Conservation (phyloP, 1,140 invertebrate species). For the Pararge aegeria region DNA sequence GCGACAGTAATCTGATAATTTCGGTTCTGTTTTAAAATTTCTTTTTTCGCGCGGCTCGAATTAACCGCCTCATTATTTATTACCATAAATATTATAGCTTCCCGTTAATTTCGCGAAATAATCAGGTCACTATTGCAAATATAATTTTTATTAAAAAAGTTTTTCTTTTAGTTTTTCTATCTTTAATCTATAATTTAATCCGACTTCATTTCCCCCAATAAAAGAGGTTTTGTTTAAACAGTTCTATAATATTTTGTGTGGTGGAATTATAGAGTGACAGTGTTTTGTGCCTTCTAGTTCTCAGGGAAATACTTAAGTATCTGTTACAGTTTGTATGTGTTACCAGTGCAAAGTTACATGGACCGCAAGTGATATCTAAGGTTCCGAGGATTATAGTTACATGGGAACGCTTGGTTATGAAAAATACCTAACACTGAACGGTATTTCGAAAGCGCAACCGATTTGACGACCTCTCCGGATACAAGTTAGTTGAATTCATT, state of each 20-base stretch:
- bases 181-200: too few species aligned
- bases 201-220: background rate
- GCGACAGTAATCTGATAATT: slow-evolving; percentile 20
- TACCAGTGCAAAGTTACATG: slow-evolving; percentile 13
- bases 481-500: slow-evolving; percentile 3
- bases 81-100: background rate
- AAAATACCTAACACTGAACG: slow-evolving; percentile 9
- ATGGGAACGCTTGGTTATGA: slow-evolving; percentile 5
- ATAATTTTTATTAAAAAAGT: background rate
- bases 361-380: slow-evolving; percentile 14
- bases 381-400: slow-evolving; percentile 6
- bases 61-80: background rate
- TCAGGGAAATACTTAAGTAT: slow-evolving; percentile 6
- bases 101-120: background rate
- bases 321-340: background rate
- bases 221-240: background rate
- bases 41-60: slow-evolving; percentile 1
- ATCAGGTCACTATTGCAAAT: background rate
- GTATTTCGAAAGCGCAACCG: slow-evolving; percentile 18
- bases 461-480: slow-evolving; percentile 7
- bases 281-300: slow-evolving; percentile 12
- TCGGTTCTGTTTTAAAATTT: background rate
- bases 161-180: background rate
- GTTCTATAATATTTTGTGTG: slow-evolving; percentile 14
- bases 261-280: slow-evolving; percentile 9